Conservation (phyloP, 1,140 invertebrate genomes). For the Leptinotarsa lineolata region DNA sequence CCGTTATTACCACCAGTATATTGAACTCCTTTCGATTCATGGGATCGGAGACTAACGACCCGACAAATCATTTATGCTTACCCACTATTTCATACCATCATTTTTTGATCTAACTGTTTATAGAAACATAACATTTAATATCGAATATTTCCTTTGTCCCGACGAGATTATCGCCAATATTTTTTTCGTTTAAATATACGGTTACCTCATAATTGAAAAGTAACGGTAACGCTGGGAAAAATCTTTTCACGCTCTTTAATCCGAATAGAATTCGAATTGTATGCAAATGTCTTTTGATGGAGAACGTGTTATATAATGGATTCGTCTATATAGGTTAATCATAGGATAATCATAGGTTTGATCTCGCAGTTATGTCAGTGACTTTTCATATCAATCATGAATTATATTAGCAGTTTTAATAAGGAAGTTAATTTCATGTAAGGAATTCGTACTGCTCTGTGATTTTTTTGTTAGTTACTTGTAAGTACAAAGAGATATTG, state of each 20-base stretch:
- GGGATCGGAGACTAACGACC: neutral
- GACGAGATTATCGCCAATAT: neutral
- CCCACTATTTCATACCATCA: neutral
- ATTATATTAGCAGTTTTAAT: too few species aligned
- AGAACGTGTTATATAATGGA: neutral
- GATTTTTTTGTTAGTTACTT: too few species aligned
- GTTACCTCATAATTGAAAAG: constrained; percentile 15
- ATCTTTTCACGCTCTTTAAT: neutral
- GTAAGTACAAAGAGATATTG: too few species aligned
- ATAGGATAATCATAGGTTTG: constrained; percentile 6
- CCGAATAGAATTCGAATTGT: constrained; percentile 1
- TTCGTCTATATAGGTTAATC: neutral
- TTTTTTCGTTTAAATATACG: constrained; percentile 7
- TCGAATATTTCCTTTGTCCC: neutral
- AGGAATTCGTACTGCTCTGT: too few species aligned
- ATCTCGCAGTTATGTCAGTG: neutral
- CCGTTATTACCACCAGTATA: constrained; percentile 5
- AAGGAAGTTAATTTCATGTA: too few species aligned
- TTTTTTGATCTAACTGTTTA: neutral
- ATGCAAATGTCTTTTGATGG: constrained; percentile 8
- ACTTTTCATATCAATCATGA: too few species aligned
- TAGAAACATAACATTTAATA: constrained; percentile 4
- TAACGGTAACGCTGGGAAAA: constrained; percentile 7
- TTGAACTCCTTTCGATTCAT: constrained; percentile 2
- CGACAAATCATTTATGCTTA: neutral